Evolutionary conservation across 2,888 invertebrate genomes (phyloP).

Genomic region (Epinotia demarniana): DNA sequence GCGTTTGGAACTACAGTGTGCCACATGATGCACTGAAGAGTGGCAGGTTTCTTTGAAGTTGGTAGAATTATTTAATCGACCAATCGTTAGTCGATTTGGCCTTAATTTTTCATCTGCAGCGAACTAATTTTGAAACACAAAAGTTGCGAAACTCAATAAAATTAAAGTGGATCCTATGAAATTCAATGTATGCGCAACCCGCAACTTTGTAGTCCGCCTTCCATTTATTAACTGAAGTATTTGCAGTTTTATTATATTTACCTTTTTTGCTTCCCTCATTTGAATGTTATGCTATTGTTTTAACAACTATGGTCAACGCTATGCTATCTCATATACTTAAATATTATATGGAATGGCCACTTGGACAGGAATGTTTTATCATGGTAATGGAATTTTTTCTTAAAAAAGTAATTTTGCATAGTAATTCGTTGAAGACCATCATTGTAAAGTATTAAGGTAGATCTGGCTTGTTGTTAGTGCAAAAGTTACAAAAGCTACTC

Average conservation of each 20-base stretch:
- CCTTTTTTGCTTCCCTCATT: conserved; percentile 4
- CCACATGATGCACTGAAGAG: background rate
- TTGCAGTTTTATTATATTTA: background rate
- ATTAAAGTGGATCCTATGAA: background rate
- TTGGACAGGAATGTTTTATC: background rate
- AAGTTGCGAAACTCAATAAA: no score
- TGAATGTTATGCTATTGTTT: conserved; percentile 26
- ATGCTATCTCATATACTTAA: background rate
- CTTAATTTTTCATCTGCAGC: background rate
- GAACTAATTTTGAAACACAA: no score
- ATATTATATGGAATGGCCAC: background rate
- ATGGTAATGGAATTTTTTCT: conserved; percentile 11
- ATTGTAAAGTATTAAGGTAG: no score
- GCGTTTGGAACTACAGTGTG: background rate
- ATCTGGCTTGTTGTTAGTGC: no score
- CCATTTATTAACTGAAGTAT: background rate
- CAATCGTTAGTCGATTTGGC: background rate
- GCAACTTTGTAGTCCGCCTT: background rate
- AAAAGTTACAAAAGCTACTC: no score
- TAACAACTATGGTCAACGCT: background rate
- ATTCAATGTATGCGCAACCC: background rate
- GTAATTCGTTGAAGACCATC: background rate
- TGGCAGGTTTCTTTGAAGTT: background rate
- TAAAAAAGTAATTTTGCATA: background rate
- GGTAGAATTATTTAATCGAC: background rate